Percentiles rank a stretch among this genome's conserved stretches.
phyloP scores from a whole-genome alignment of 2,797 vertebrate genomes.

The Hippocampus kuda region DNA sequence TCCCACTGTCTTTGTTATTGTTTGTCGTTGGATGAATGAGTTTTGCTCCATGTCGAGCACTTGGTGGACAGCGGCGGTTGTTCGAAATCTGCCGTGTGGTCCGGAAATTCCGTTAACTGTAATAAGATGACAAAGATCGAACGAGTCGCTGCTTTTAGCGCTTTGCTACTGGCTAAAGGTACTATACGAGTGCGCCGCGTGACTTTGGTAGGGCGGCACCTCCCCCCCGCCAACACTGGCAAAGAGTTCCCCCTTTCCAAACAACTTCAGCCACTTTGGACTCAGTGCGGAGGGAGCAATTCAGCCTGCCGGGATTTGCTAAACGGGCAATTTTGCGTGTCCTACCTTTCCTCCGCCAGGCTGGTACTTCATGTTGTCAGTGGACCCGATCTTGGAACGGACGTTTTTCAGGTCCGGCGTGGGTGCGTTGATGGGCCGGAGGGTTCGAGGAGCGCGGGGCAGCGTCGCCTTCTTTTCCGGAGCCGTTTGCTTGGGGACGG shows the following conservation, averaged over 20 bases:
- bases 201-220: no score
- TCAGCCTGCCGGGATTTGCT: background rate
- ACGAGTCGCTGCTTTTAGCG: no score
- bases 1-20: no score
- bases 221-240: no score
- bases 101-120: no score
- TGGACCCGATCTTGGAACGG: conserved; percentile 96
- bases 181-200: no score
- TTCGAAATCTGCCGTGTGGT: no score
- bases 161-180: no score
- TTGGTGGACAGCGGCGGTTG: no score
- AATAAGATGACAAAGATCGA: no score
- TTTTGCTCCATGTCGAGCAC: no score
- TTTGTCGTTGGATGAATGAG: no score
- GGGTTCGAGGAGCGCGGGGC: conserved; percentile 60
- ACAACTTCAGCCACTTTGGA: background rate
- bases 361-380: conserved; percentile 98
- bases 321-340: background rate
- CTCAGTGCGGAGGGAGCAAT: background rate
- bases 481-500: conserved; percentile 64
- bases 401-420: conserved; percentile 84
- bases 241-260: background rate
- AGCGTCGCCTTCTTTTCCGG: conserved; percentile 67
- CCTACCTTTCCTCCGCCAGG: conserved; percentile 95
- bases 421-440: conserved; percentile 61